Base-by-base conservation (phyloP, 2,888 invertebrate genomes). In the Cordylochernes scorpioides region DNA sequence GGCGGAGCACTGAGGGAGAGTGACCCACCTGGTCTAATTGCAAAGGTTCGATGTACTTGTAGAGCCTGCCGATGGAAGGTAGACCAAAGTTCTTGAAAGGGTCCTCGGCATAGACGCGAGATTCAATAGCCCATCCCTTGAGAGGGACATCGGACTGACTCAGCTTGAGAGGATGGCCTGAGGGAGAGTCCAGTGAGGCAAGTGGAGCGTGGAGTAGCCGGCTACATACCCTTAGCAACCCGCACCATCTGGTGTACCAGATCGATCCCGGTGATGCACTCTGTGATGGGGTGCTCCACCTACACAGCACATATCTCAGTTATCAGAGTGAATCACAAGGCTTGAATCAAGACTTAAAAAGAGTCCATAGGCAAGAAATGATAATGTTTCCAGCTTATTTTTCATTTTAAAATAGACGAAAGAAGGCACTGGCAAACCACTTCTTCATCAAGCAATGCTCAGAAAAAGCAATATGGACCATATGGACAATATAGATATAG, bases 191-290 rank as follows among this genome's bases (percentile, higher is more conserved):
- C n/a, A n/a, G n/a, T n/a, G n/a, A n/a, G n/a, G n/a, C n/a, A n/a
- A n/a, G n/a, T n/a, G n/a, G n/a, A n/a, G n/a, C n/a, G n/a, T n/a
- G n/a, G n/a, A n/a, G n/a, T n/a, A n/a, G n/a, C n/a, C n/a, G n/a
- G n/a, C n/a, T 25, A 28, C 32, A 14, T 29, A 50, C 54, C 63
- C 49, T 63, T 63, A 13, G 67, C 65, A 5, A 65, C 57, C 29
- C 64, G 48, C 19, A 68, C 55, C 68, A 68, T 68, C 50, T 67
- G 64, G 41, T 67, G 62, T 0, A 69, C 67, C 29, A 68, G 49
- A 48, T 69, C 68, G 25, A 68, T 55, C 18, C 66, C 66, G 17
- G 66, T 66, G 41, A 67, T 66, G 43, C 55, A 60, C 47, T 68
- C 68, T 5, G 68, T 67, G 32, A 68, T 62, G 2, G 67, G 67